A percentile compares a stretch with the other conserved stretches of the same genome.
Conservation (phyloP, 2,888 invertebrate species). For the Onchidella celtica region DNA sequence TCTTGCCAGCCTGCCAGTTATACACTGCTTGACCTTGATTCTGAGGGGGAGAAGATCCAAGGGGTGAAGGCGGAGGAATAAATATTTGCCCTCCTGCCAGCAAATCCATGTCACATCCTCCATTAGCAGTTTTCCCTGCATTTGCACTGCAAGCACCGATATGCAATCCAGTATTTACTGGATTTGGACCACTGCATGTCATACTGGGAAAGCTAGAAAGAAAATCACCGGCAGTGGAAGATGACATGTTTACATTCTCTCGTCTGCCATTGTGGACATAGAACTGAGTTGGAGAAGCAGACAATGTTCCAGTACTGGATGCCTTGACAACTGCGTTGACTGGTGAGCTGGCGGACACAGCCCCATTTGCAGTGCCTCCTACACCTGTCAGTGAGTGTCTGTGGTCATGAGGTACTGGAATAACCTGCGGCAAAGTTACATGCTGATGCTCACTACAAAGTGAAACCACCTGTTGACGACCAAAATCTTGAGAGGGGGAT, state of each 20-base stretch:
- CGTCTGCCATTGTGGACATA: conserved; percentile 29
- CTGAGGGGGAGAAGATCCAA: conserved; percentile 51
- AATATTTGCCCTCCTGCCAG: conserved; percentile 21
- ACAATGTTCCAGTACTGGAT: conserved; percentile 48
- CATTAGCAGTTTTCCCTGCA: conserved; percentile 49
- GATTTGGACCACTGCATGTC: conserved; percentile 19
- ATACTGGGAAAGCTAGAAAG: conserved; percentile 24
- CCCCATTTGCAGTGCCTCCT: conserved; percentile 45
- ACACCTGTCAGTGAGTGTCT: conserved; percentile 38
- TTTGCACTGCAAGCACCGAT: conserved; percentile 48
- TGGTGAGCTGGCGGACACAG: conserved; percentile 23
- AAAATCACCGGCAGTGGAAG: conserved; percentile 30
- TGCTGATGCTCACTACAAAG: conserved; percentile 17
- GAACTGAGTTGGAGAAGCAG: conserved; percentile 33
- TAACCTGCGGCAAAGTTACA: conserved; percentile 7
- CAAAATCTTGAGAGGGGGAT: conserved; percentile 22
- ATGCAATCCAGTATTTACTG: conserved; percentile 9
- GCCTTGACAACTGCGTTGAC: conserved; percentile 44
- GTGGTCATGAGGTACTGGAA: conserved; percentile 14
- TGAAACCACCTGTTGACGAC: not conserved
- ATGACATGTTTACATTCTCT: conserved; percentile 28
- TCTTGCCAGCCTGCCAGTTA: conserved; percentile 86
- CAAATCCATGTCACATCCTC: conserved; percentile 39
- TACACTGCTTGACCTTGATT: conserved; percentile 67
- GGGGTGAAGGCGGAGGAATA: conserved; percentile 23